A percentile compares a stretch with the other conserved stretches of the same genome.
These are phyloP conservation scores for Cydia fagiglandana DNA, from an alignment of 1,140 invertebrate genomes.

Conservation along the genomic window DNA sequence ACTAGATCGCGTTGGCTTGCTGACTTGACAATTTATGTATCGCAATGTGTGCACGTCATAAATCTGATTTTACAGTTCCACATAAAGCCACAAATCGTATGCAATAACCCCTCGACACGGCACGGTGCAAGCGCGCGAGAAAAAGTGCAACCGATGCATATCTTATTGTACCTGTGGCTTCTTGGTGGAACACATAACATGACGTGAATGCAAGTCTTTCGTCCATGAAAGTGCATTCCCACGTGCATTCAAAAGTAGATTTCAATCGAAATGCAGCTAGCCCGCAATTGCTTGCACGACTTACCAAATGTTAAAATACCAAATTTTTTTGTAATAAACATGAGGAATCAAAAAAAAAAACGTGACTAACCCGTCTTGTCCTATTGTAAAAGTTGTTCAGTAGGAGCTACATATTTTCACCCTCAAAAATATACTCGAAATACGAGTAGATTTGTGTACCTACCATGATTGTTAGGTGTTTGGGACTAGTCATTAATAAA, in stretches of 20 bases:
- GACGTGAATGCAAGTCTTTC: slow-evolving; percentile 9
- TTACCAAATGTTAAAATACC: too few relatives aligned
- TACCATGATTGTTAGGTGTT: too few relatives aligned
- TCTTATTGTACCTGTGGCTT: neutral
- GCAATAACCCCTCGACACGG: neutral
- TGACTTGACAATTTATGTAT: neutral
- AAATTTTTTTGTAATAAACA: too few relatives aligned
- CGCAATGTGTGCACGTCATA: neutral
- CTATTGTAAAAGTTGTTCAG: too few relatives aligned
- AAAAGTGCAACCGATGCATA: slow-evolving; percentile 4
- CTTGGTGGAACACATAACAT: neutral
- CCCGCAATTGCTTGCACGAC: neutral
- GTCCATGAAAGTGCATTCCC: neutral
- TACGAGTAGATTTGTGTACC: too few relatives aligned
- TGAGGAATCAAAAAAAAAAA: too few relatives aligned
- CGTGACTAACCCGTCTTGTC: too few relatives aligned
- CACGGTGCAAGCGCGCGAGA: neutral
- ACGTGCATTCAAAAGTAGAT: neutral
- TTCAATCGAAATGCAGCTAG: neutral
- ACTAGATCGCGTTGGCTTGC: neutral
- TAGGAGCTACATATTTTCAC: too few relatives aligned
- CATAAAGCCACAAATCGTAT: neutral
- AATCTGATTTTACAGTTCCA: neutral
- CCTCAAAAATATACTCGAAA: too few relatives aligned
- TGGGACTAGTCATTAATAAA: too few relatives aligned